phyloP scores from a whole-genome alignment of 2,888 invertebrate genomes.

The Rotaria sp. region DNA sequence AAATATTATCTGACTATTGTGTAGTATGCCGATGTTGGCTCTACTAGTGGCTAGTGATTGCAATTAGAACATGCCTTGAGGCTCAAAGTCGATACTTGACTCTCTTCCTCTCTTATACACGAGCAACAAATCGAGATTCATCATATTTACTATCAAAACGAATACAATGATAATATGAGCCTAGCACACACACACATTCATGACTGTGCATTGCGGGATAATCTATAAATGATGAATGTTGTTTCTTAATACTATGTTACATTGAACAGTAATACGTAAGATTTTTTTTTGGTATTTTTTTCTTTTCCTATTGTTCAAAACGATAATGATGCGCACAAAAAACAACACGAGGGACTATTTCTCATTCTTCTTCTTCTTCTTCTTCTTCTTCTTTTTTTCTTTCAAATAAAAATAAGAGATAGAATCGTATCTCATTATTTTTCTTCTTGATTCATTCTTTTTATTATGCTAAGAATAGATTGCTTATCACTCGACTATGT shows the following conservation, averaged over 20 bases:
- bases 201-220: neutral
- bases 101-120: neutral
- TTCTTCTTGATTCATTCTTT: neutral
- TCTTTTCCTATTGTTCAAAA: neutral
- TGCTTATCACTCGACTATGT: neutral
- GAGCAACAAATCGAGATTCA: neutral
- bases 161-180: neutral
- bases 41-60: neutral
- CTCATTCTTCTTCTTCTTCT: neutral
- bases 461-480: neutral
- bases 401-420: neutral
- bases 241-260: neutral
- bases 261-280: neutral
- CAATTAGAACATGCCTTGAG: constrained; percentile 5
- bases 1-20: constrained; percentile 10
- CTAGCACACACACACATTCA: neutral
- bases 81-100: constrained; percentile 20
- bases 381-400: neutral
- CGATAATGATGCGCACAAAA: neutral
- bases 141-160: neutral
- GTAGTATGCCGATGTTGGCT: neutral
- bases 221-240: neutral
- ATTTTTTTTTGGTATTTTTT: neutral
- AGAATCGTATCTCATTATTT: neutral
- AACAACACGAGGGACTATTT: neutral